Evolutionary conservation across 2,888 invertebrate genomes (phyloP), one percentile per base, ranked within the genome.

Genomic region (Platypus cylindrus): DNA sequence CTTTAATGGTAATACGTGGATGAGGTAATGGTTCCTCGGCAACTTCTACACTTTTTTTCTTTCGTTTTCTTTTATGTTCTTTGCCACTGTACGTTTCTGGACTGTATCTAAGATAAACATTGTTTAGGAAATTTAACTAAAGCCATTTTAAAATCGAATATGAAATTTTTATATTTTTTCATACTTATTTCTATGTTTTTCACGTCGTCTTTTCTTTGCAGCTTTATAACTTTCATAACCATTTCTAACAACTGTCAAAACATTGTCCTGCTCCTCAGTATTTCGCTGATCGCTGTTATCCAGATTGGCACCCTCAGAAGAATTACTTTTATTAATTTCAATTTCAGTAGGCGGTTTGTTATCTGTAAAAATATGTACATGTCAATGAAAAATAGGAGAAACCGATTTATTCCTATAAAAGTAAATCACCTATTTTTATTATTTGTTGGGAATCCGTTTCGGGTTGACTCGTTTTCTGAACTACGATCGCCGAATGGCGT

Each of bases 1-100:
- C 79, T 67, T 84, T 85, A 31, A 84, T 83, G 38, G 83, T 85
- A 35, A 85, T 84, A 54, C 83, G 73, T 16, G 82, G 78, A 59
- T 77, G 78, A 15, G 73, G 73, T 46, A 68, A 65, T 38, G 66
- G 66, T 27, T 59, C 57, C 38, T 70, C 70, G 41, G 74, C 60
- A 50, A 80, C 79, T 39, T 79, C 68, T n/a, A n/a, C n/a, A 40
- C 73, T 75, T 62, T 82, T 83, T 69, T 80, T 78, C 67, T 84
- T 84, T 43, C 82, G 70, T 53, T 84, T 84, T 24, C 82, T 70
- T 54, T 84, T 84, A 49, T 84, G 78, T 41, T 83, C 79, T 51
- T 79, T 82, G 2, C 69, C 77, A 2, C 71, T 68, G 16, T 73
- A 69, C 14, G 74, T 60, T 52, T 79, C 78, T 0, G 79, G 78